These are phyloP conservation scores for Trichogramma pretiosum DNA, from an alignment of 1,140 invertebrate genomes.

Conservation along the genomic window DNA sequence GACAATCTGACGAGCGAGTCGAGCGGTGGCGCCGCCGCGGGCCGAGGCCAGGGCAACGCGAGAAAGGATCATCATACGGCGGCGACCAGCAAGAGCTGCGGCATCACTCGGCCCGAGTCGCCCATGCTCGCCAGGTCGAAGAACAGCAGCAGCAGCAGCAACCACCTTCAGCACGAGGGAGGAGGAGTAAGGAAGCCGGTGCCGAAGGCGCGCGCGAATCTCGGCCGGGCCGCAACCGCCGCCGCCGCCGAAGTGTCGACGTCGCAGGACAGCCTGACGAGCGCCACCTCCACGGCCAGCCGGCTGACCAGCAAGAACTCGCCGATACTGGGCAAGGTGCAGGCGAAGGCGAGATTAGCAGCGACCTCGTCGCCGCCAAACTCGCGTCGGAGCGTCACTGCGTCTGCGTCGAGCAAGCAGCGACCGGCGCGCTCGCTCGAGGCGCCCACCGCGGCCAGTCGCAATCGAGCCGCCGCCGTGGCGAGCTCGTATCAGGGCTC, in stretches of 20 bases:
- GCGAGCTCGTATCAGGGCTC: slow-evolving; percentile 33
- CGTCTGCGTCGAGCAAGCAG: slow-evolving; percentile 20
- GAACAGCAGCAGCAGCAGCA: slow-evolving; percentile 21
- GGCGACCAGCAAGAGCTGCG: slow-evolving; percentile 36
- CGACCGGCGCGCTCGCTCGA: slow-evolving; percentile 33
- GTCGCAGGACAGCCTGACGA: slow-evolving; percentile 40
- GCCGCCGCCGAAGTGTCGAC: slow-evolving; percentile 38
- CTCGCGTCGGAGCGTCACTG: slow-evolving; percentile 32
- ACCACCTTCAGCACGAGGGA: no score
- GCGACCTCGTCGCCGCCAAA: slow-evolving; percentile 35
- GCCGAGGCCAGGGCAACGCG: no score
- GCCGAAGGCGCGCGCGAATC: slow-evolving; percentile 31
- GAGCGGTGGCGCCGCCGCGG: background rate
- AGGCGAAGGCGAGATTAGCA: background rate
- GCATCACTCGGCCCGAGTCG: slow-evolving; percentile 42
- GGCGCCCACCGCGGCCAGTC: slow-evolving; percentile 39
- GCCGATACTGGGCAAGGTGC: slow-evolving; percentile 28
- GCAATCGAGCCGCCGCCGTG: slow-evolving; percentile 38
- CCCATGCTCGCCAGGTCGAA: no score
- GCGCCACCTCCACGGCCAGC: slow-evolving; percentile 25
- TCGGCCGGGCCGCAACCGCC: no score
- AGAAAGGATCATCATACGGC: no score
- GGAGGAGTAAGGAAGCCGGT: no score
- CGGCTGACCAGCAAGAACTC: slow-evolving; percentile 36
- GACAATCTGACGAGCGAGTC: slow-evolving; percentile 39